Base-by-base conservation (phyloP, 2,888 invertebrate genomes). In the Philereme vetulata region DNA sequence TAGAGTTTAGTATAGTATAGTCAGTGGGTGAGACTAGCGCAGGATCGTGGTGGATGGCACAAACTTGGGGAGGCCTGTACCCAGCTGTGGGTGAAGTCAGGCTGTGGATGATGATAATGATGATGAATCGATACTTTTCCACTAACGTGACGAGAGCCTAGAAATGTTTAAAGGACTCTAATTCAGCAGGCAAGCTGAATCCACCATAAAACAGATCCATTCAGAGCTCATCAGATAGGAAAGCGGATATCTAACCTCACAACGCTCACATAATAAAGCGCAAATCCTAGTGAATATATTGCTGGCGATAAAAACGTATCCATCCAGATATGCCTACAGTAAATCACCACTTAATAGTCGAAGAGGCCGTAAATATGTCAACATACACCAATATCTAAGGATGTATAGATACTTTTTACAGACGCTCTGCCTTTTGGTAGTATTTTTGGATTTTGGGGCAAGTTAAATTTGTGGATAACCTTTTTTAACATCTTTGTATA, bases 271-370 rank as follows among this genome's bases (percentile, higher is more conserved):
- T 88, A 89, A 90, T 89, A 84, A 84, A 88, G 81, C 83, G 72
- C 72, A 77, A 80, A 85, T 80, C 82, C 82, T 72, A 76, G 74
- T 85, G 87, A 88, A 90, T 90, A 89, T 90, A 90, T 90, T 78
- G 87, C 75, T 74, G 71, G 73, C 90, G 90, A 91, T 92, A 92
- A 92, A 92, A 90, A 90, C 87, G 90, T 85, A 91, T 91, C 90
- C 90, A 91, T 91, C 91, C 85, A 82, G 90, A 90, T 91, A 90
- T 88, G 90, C 85, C 80, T 78, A 75, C 85, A 86, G 80, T 91
- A 90, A 92, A 92, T 91, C 91, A 90, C 90, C 85, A 88, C 87
- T 89, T 90, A 89, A 90, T 89, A 89, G 90, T 90, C 88, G 86
- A 86, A 82, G 72, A 84, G 84, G 78, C 81, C 89, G 90, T 92